Evolutionary conservation across 2,113 vertebrate species (phyloP).

Genomic region (Hydropotes inermis): DNA sequence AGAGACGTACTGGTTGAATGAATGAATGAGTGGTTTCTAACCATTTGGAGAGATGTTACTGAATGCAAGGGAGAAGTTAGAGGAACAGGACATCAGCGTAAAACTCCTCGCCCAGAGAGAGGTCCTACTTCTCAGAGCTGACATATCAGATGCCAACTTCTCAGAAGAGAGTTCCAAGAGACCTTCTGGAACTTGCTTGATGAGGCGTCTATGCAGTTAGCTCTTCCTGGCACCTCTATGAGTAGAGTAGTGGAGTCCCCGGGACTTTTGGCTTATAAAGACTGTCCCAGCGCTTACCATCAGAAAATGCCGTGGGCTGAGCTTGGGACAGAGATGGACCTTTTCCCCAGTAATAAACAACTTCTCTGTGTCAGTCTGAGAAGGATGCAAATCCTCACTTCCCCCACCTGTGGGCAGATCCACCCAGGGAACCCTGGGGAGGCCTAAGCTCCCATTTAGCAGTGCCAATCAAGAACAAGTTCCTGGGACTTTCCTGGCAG

Average conservation of each 20-base stretch:
- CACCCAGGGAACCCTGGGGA: background rate
- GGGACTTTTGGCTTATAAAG: background rate
- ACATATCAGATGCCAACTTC: background rate
- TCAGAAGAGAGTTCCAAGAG: background rate
- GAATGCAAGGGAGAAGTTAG: background rate
- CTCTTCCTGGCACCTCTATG: background rate
- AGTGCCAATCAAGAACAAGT: background rate
- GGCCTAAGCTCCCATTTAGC: background rate
- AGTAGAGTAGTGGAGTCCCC: background rate
- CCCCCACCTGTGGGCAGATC: background rate
- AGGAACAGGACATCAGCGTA: background rate
- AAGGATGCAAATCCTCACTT: background rate
- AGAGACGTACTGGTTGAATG: background rate
- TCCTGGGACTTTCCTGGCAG: background rate
- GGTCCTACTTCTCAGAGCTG: background rate
- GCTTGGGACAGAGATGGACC: background rate
- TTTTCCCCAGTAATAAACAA: background rate
- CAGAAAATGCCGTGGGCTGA: background rate
- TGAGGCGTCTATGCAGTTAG: background rate
- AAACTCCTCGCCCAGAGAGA: background rate
- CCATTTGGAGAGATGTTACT: background rate
- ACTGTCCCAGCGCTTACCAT: background rate
- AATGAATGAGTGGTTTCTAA: background rate
- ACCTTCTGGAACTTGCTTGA: background rate
- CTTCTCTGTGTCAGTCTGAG: background rate